phyloP scores from a whole-genome alignment of 2,113 vertebrate genomes.

The Cichladusa arquata region DNA sequence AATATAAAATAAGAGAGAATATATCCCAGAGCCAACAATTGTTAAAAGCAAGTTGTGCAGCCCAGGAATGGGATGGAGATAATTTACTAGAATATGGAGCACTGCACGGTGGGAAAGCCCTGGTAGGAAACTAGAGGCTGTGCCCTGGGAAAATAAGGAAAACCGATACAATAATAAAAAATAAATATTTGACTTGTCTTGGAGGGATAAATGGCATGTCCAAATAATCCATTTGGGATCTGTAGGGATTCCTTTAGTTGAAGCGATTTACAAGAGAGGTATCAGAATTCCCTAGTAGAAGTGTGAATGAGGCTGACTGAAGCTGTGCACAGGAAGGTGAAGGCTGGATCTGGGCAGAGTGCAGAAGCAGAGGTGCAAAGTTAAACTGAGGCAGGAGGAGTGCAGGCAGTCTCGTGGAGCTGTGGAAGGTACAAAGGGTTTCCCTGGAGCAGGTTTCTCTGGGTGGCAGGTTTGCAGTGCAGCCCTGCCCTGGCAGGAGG shows the following conservation, averaged over 20 bases:
- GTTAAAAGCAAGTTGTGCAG: neutral
- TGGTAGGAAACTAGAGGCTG: neutral
- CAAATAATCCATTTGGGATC: neutral
- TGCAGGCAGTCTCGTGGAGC: neutral
- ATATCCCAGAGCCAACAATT: no score
- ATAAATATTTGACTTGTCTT: neutral
- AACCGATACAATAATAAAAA: neutral
- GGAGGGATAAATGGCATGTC: neutral
- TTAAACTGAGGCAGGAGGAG: neutral
- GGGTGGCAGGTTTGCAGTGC: neutral
- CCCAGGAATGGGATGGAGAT: no score
- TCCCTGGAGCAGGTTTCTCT: neutral
- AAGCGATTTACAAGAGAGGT: neutral
- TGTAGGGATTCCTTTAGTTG: neutral
- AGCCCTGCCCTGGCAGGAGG: fast-evolving
- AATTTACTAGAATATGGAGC: neutral
- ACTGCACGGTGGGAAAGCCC: neutral
- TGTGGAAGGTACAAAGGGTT: fast-evolving
- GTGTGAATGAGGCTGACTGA: neutral
- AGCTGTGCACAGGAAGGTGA: neutral
- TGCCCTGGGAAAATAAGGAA: neutral
- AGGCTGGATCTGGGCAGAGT: neutral
- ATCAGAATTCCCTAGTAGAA: neutral
- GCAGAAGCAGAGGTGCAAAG: neutral
- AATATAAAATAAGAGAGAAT: no score